Evolutionary conservation across 2,797 vertebrate genomes (phyloP).

Genomic region (Danio albolineatus): DNA sequence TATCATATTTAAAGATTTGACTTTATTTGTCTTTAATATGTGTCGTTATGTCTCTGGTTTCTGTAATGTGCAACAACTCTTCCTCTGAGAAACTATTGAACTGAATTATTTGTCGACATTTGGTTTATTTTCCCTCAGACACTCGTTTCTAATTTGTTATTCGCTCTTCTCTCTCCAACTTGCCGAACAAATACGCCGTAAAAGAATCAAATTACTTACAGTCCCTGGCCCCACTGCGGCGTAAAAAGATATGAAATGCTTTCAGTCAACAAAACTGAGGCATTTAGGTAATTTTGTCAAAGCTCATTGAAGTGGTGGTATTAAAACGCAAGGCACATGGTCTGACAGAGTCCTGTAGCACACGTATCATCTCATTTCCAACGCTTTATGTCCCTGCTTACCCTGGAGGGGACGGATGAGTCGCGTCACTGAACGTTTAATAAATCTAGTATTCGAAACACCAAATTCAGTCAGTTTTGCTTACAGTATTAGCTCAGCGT

Average conservation of each 20-base stretch:
- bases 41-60: background rate
- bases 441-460: slow-evolving; percentile 17
- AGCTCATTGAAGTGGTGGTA: slow-evolving; percentile 24
- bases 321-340: slow-evolving; percentile 1
- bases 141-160: slow-evolving; percentile 9
- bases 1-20: background rate
- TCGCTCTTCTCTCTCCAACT: background rate
- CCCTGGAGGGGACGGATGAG: background rate
- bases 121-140: slow-evolving; percentile 20
- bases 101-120: slow-evolving; percentile 14
- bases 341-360: background rate
- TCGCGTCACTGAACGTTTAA: slow-evolving; percentile 1
- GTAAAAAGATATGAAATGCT: slow-evolving; percentile 25
- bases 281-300: slow-evolving; percentile 28
- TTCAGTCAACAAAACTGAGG: slow-evolving; percentile 9
- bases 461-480: background rate
- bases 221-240: background rate
- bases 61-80: background rate
- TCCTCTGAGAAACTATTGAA: background rate
- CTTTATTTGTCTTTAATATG: background rate
- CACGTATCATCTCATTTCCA: background rate
- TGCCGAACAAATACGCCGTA: background rate
- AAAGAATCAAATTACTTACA: slow-evolving; percentile 33
- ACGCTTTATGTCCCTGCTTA: background rate
- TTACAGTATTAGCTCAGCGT: background rate